Evolutionary conservation across 2,797 vertebrate species (phyloP), one percentile per base, ranked within the genome.

Genomic region (Potorous gilbertii): DNA sequence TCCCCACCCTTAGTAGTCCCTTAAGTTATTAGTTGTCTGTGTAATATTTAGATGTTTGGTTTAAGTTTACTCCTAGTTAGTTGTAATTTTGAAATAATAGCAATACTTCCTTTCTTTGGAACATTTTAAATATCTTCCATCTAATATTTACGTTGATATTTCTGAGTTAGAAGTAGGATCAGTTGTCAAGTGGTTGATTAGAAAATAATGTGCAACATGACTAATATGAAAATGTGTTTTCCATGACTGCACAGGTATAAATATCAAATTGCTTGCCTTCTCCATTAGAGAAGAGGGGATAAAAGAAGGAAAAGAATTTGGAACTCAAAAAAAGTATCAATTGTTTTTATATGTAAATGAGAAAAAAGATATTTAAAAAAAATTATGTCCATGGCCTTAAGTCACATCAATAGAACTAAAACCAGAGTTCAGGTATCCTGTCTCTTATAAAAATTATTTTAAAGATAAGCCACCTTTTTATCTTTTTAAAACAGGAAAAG

Each of bases 401-500:
- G 54, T 52, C 12, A 29, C 29, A 50, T 81, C 54, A 59, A 4
- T 90, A 57, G 91, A 95, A 40, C 31, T 74, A 6, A 74, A 74
- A 92, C 2, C 16, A n/a, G 34, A 57, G 74, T 93, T 57, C 54
- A 28, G 9, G 56, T 92, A 50, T 59, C 14, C 56, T 50, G 57
- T 94, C 46, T 59, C 55, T 50, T 93, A 62, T 56, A 66, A n/a
- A 94, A 95, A 4, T 94, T 55, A 54, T 91, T 50, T 93, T 62
- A 54, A 31, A 50, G 29, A 55, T 91, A 66, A 74, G 93, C 2
- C 31, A 59, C 27, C 95, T 95, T 74, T 74, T 74, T 40, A 21
- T 24, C 18, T 74, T 34, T 91, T 92, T 92, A 95, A 94, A 97
- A 93, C 50, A 62, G 8, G 56, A 55, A 18, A 1, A 92, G 21